These are phyloP conservation scores for Perca schrenkii DNA, from an alignment of 2,113 vertebrate species.

Conservation along the genomic window DNA sequence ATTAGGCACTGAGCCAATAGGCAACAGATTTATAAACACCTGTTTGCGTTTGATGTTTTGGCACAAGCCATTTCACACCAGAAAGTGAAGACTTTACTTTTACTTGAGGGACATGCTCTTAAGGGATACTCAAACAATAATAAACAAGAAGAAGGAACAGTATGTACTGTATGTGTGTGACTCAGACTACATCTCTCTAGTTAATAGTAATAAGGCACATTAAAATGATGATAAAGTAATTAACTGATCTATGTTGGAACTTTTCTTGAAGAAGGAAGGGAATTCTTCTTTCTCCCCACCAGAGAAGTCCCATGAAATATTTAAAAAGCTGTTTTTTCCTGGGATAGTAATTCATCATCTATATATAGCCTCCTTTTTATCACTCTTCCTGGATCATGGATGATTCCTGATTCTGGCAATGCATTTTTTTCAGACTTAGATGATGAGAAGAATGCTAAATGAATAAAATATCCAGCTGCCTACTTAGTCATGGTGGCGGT, in stretches of 20 bases:
- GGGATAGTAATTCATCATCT: constrained; percentile 74
- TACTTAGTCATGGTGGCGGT: constrained; percentile 57
- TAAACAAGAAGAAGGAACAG: neutral
- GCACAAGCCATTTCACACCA: constrained; percentile 43
- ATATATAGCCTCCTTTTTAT: constrained; percentile 80
- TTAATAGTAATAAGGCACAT: constrained; percentile 40
- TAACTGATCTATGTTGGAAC: constrained; percentile 49
- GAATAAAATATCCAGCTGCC: constrained; percentile 70
- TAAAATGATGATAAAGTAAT: constrained; percentile 43
- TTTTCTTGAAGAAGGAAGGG: constrained; percentile 42
- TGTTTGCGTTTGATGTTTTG: constrained; percentile 73
- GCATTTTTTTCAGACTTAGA: constrained; percentile 50
- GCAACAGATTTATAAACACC: constrained; percentile 72
- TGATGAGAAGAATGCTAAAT: constrained; percentile 64
- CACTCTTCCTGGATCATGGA: constrained; percentile 69
- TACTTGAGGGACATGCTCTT: constrained; percentile 11
- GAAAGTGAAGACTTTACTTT: constrained; percentile 32
- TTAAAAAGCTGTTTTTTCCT: constrained; percentile 74
- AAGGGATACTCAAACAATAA: neutral
- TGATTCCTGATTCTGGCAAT: constrained; percentile 65
- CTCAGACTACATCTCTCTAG: neutral
- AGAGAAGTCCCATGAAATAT: constrained; percentile 76
- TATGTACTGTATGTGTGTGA: neutral
- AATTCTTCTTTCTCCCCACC: constrained; percentile 54
- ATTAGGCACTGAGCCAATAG: constrained; percentile 64